Percentiles rank a stretch among this genome's conserved stretches.
Conservation (phyloP, 1,140 invertebrate species). For the Musca domestica region DNA sequence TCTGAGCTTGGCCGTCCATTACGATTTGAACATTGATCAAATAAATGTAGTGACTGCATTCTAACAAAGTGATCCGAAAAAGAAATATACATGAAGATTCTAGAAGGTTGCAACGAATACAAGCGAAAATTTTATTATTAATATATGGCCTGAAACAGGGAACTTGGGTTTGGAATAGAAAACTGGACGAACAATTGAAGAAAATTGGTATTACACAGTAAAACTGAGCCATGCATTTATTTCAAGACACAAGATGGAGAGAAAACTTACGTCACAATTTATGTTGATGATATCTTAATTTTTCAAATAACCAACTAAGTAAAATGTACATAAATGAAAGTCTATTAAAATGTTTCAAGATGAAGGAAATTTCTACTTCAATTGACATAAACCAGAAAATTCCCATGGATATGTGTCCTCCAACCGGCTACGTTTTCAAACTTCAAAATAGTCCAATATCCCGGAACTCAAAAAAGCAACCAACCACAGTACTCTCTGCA, state of each 20-base stretch:
- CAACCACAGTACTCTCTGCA: no score
- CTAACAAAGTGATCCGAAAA: not conserved
- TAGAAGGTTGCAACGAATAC: not conserved
- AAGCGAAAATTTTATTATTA: no score
- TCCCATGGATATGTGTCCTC: no score
- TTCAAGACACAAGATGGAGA: not conserved
- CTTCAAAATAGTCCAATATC: not conserved
- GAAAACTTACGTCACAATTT: conserved; percentile 1
- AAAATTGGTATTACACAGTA: conserved; percentile 33
- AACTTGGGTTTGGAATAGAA: conserved; percentile 35
- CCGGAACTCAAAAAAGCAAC: no score
- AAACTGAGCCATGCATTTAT: no score
- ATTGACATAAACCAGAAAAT: not conserved
- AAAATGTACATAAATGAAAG: not conserved
- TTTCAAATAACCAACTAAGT: not conserved
- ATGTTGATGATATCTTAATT: conserved; percentile 19
- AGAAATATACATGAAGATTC: not conserved
- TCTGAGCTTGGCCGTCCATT: conserved; percentile 30
- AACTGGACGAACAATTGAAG: conserved; percentile 33
- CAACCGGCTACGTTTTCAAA: not conserved
- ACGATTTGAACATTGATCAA: not conserved
- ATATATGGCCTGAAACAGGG: conserved; percentile 44
- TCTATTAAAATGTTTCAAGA: not conserved
- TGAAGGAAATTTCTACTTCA: not conserved
- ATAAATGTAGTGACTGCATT: not conserved